Percentiles rank a stretch among this genome's conserved stretches.
Conservation (phyloP, 2,888 invertebrate species). For the Thymelicus lineola region DNA sequence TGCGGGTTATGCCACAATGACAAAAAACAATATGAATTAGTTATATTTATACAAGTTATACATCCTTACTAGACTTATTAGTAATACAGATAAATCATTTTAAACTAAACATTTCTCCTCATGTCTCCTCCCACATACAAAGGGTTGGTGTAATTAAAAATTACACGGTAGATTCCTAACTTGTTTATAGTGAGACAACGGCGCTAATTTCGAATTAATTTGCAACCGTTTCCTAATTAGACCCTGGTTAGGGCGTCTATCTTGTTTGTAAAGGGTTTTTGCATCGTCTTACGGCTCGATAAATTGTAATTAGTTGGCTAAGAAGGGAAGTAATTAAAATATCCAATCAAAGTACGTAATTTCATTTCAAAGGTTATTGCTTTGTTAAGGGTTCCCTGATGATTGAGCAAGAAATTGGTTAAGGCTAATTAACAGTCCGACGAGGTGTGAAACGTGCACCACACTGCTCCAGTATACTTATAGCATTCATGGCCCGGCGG, state of each 20-base stretch:
- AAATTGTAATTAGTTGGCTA: conserved; percentile 37
- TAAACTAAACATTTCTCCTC: not conserved
- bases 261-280: conserved; percentile 51
- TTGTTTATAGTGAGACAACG: conserved; percentile 71
- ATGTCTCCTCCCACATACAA: conserved; percentile 47
- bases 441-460: no score
- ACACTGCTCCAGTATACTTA: no score
- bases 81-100: not conserved
- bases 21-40: no score
- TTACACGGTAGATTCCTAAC: conserved; percentile 59
- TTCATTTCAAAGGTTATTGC: conserved; percentile 20
- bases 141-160: conserved; percentile 52
- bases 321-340: conserved; percentile 36
- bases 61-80: not conserved
- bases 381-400: not conserved
- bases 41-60: no score
- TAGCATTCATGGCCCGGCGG: no score
- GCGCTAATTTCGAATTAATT: conserved; percentile 78
- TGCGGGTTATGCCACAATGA: no score
- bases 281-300: conserved; percentile 37
- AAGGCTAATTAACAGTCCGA: not conserved
- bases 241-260: conserved; percentile 74
- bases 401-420: not conserved
- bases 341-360: conserved; percentile 32
- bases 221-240: conserved; percentile 75